Conservation (phyloP, 2,113 vertebrate species). For the Corvus moneduloides region DNA sequence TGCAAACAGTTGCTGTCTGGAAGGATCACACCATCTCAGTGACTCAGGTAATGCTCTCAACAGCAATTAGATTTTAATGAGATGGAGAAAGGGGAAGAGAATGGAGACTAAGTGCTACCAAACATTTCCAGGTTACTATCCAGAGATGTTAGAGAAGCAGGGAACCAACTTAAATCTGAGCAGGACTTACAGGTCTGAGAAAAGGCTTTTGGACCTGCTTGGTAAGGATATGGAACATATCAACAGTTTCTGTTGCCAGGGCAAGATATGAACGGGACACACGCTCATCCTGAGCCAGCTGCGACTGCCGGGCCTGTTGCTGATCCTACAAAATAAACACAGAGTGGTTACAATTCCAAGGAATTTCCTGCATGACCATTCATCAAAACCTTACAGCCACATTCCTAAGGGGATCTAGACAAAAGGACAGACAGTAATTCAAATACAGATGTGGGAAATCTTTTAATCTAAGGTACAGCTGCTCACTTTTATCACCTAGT, state of each 20-base stretch:
- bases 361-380: not conserved
- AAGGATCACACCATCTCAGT: not conserved
- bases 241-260: slow-evolving; percentile 95
- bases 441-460: not conserved
- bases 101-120: not conserved
- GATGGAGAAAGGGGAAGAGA: not conserved
- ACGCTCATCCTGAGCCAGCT: slow-evolving; percentile 95
- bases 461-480: not conserved
- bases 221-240: slow-evolving; percentile 99
- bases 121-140: not conserved
- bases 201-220: slow-evolving; percentile 99
- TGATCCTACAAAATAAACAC: slow-evolving; percentile 82
- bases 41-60: not conserved
- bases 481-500: not conserved
- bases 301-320: slow-evolving; percentile 95
- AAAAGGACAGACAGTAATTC: not conserved
- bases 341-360: not conserved
- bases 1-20: not conserved
- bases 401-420: fast-evolving
- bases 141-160: not conserved
- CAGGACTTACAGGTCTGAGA: slow-evolving; percentile 90
- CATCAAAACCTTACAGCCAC: not conserved
- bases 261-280: slow-evolving; percentile 97
- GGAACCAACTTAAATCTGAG: not conserved
- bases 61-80: not conserved